These are phyloP conservation scores for Catocala sponsa DNA, from an alignment of 2,888 invertebrate species.

Conservation along the genomic window DNA sequence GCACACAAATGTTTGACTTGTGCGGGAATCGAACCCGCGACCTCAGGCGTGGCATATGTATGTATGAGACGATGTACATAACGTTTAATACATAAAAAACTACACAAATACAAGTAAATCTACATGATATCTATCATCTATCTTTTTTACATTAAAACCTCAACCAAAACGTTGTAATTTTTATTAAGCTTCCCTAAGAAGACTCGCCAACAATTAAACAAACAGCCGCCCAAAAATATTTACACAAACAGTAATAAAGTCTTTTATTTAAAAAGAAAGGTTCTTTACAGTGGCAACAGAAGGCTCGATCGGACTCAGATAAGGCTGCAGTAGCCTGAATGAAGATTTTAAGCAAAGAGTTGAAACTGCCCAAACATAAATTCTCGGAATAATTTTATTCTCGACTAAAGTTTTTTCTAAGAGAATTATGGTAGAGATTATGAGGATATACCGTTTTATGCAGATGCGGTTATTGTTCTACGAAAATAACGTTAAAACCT, in stretches of 20 bases:
- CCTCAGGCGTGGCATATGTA: too few relatives aligned
- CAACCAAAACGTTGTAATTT: too few relatives aligned
- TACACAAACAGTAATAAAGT: constrained; percentile 42
- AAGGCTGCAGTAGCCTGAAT: constrained; percentile 43
- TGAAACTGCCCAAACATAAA: constrained; percentile 49
- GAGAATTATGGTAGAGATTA: constrained; percentile 34
- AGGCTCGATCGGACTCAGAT: constrained; percentile 45
- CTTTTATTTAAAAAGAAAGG: constrained; percentile 22
- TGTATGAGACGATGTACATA: too few relatives aligned
- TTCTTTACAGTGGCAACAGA: constrained; percentile 45
- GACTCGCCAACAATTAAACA: constrained; percentile 15
- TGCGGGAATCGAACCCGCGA: too few relatives aligned
- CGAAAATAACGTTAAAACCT: constrained; percentile 3
- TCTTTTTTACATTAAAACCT: too few relatives aligned
- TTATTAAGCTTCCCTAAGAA: too few relatives aligned
- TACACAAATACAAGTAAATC: too few relatives aligned
- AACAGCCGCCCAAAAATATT: constrained; percentile 35
- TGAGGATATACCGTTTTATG: constrained; percentile 15
- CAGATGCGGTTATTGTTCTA: constrained; percentile 6
- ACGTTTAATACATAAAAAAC: too few relatives aligned
- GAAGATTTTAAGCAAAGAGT: constrained; percentile 51
- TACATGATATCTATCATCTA: too few relatives aligned
- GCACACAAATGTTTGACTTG: too few relatives aligned
- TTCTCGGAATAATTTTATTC: constrained; percentile 42
- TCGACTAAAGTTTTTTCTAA: constrained; percentile 38